Evolutionary conservation across 1,140 invertebrate genomes (phyloP), one percentile per base, ranked within the genome.

Genomic region (Zaprionus africanus): DNA sequence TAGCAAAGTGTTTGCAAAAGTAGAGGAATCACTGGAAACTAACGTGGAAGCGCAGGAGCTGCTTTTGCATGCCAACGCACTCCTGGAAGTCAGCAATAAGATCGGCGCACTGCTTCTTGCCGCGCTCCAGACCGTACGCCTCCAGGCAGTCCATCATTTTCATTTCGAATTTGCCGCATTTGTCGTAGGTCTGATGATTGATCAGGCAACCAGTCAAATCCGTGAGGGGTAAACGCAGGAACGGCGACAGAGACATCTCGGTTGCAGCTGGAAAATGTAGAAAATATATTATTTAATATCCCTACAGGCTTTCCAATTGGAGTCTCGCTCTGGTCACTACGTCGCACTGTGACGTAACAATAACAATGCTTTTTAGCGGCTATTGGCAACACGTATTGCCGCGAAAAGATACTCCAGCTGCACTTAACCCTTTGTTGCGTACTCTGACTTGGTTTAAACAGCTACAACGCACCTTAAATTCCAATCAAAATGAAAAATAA

Each of bases 101-200:
- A 60, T 93, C 82, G 6, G 92, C 60, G 81, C 96, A 97, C 76
- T 95, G 94, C 12, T 85, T 75, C 54, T 93, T 76, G 0, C 94
- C 95, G 38, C 93, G 93, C 13, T 95, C 93, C 12, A 94, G 71
- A 5, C 96, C 96, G 80, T 97, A 97, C 1, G 96, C 96, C 88
- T 97, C 96, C 9, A 96, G 76, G 86, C 96, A 97, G 65, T 97
- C 95, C 87, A 96, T 94, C 61, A 94, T 94, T 17, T 94, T 93
- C 87, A 96, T 93, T 92, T 97, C 96, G 70, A 96, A 93, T 63
- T 94, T 93, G 36, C 93, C 94, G 90, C 96, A 97, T 19, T 82
- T 83, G 11, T 94, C 93, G 73, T 94, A 92, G 76, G 93, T 87
- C 85, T 97, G 96, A 81, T 95, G 94, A 70, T 94, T 95, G 15